These are phyloP conservation scores for Oryzaephilus surinamensis DNA, from an alignment of 1,140 invertebrate genomes.

Conservation along the genomic window DNA sequence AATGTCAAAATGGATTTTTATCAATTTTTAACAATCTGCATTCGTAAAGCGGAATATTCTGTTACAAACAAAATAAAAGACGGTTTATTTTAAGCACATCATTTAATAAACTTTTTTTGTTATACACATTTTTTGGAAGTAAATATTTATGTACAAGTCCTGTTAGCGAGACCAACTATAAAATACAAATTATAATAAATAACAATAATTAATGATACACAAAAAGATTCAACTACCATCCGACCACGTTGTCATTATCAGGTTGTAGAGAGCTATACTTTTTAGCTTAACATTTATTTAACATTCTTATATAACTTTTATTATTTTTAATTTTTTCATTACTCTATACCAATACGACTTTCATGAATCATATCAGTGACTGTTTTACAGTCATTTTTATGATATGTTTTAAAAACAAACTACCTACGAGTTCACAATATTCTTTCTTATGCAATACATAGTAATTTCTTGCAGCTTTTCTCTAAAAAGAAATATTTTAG, in stretches of 20 bases:
- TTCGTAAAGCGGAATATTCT: too few species aligned
- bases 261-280: constrained; percentile 22
- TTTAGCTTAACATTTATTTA: constrained; percentile 16
- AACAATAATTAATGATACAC: constrained; percentile 24
- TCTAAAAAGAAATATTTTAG: too few species aligned
- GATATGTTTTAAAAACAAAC: too few species aligned
- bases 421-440: too few species aligned
- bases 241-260: constrained; percentile 4
- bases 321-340: too few species aligned
- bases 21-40: too few species aligned
- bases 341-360: too few species aligned
- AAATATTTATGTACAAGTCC: constrained; percentile 32
- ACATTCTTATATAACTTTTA: constrained; percentile 6
- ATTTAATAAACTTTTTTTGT: constrained; percentile 26
- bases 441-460: too few species aligned
- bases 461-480: too few species aligned
- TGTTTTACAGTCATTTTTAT: constrained; percentile 17
- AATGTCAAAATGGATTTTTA: too few species aligned
- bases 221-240: constrained; percentile 21
- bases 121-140: constrained; percentile 29
- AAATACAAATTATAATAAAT: constrained; percentile 27
- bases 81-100: constrained; percentile 13
- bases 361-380: constrained; percentile 14
- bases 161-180: constrained; percentile 34
- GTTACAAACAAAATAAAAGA: constrained; percentile 15